A percentile compares a stretch with the other conserved stretches of the same genome.
phyloP scores from a whole-genome alignment of 92 coral and sea anemone genomes.

The Scolanthus callimorphus region DNA sequence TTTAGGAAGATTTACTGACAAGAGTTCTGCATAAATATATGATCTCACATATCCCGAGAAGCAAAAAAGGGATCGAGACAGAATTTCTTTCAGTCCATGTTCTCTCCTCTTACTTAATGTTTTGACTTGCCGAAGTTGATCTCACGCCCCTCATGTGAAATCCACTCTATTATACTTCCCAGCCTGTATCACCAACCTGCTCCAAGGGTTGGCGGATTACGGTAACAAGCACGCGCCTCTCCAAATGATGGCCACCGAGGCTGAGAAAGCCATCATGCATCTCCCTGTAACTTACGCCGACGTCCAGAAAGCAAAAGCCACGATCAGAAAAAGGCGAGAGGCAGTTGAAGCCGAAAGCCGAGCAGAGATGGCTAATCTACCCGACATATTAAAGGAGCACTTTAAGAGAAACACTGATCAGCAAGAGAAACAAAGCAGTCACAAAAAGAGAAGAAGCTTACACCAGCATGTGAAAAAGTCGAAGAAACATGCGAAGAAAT shows the following conservation, averaged over 20 bases:
- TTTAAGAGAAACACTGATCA: conserved; percentile 81
- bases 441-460: conserved; percentile 4
- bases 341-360: conserved; percentile 68
- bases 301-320: conserved; percentile 68
- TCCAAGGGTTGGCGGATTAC: conserved; percentile 74
- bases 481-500: background rate
- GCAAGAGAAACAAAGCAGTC: background rate
- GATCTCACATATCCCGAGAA: no score
- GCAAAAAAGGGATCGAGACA: no score
- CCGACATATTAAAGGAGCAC: conserved; percentile 88
- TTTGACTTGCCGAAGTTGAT: background rate
- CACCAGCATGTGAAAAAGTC: conserved; percentile 14
- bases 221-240: conserved; percentile 84
- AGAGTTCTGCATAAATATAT: no score
- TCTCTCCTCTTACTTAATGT: background rate
- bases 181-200: background rate
- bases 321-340: conserved; percentile 78
- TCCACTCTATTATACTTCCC: background rate
- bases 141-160: no score
- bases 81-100: no score
- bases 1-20: no score
- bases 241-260: conserved; percentile 89
- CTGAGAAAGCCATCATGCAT: conserved; percentile 77
- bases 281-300: conserved; percentile 77
- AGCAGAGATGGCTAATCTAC: conserved; percentile 66